Evolutionary conservation across 2,113 vertebrate species (phyloP).

Genomic region (Madoqua kirkii): DNA sequence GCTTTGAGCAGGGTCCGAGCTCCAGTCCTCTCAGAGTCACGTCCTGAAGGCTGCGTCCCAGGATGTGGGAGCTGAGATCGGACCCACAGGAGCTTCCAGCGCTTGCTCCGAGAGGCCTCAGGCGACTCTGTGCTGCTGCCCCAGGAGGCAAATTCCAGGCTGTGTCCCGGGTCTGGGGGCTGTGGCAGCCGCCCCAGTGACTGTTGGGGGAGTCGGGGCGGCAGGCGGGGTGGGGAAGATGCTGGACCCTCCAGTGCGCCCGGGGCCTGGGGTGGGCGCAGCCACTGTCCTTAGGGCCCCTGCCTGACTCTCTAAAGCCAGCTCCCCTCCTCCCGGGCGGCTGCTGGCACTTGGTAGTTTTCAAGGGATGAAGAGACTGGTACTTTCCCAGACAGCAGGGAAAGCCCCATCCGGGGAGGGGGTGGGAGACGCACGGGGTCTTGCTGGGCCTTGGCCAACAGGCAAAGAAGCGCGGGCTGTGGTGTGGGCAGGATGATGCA

Average conservation of each 20-base stretch:
- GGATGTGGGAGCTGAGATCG: not conserved
- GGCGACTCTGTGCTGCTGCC: accelerated
- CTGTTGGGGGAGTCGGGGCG: not conserved
- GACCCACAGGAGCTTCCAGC: not conserved
- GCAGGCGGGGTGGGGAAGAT: accelerated
- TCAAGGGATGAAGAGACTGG: accelerated
- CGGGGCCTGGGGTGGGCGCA: accelerated
- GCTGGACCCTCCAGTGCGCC: accelerated
- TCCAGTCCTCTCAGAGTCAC: not conserved
- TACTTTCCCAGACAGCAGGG: not conserved
- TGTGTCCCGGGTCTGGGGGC: not conserved
- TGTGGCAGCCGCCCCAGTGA: not conserved
- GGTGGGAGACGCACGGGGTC: accelerated
- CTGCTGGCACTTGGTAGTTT: not conserved
- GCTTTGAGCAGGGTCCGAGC: not conserved
- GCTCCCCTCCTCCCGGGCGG: not conserved
- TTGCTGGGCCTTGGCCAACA: not conserved
- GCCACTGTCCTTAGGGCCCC: not conserved
- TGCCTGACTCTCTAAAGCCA: no score
- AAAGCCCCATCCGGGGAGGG: accelerated
- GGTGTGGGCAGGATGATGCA: accelerated
- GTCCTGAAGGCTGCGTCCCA: not conserved
- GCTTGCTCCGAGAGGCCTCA: accelerated
- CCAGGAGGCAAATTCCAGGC: not conserved
- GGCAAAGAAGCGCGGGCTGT: accelerated